A percentile compares a stretch with the other conserved stretches of the same genome.
Evolutionary conservation across 2,797 vertebrate genomes (phyloP).

Genomic region (Sebastiscus albofasciatus): DNA sequence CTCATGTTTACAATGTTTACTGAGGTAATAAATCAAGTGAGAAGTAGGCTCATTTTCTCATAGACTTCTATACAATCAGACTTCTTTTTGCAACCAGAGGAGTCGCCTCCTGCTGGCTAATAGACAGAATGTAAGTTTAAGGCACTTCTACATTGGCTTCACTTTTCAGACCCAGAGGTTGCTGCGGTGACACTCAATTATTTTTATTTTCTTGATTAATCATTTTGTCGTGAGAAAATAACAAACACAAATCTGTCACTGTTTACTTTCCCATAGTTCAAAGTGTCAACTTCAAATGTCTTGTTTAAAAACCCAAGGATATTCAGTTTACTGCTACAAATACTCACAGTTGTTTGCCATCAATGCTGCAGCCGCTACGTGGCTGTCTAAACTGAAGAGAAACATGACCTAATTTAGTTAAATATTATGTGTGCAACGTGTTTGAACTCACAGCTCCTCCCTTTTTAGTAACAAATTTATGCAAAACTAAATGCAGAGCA

Average conservation of each 20-base stretch:
- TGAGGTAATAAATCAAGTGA: too few species aligned
- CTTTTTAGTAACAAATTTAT: conserved; percentile 41
- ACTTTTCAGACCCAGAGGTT: too few species aligned
- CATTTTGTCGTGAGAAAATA: neutral
- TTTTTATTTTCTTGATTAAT: neutral
- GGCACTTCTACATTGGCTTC: too few species aligned
- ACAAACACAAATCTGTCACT: neutral
- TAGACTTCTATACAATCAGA: too few species aligned
- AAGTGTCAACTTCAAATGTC: neutral
- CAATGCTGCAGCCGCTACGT: neutral
- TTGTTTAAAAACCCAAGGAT: neutral
- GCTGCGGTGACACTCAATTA: neutral
- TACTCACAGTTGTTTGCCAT: neutral
- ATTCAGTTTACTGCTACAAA: neutral
- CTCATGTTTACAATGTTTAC: too few species aligned
- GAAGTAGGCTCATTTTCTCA: too few species aligned
- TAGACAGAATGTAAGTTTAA: too few species aligned
- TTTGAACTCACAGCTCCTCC: conserved; percentile 24
- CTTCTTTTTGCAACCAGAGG: too few species aligned
- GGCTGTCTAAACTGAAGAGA: neutral
- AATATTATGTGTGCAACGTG: neutral
- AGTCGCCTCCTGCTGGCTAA: too few species aligned
- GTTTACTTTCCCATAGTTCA: neutral
- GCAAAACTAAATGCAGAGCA: conserved; percentile 38
- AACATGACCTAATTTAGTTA: neutral